Evolutionary conservation across 2,113 vertebrate species (phyloP).

Genomic region (Oceanites oceanicus): DNA sequence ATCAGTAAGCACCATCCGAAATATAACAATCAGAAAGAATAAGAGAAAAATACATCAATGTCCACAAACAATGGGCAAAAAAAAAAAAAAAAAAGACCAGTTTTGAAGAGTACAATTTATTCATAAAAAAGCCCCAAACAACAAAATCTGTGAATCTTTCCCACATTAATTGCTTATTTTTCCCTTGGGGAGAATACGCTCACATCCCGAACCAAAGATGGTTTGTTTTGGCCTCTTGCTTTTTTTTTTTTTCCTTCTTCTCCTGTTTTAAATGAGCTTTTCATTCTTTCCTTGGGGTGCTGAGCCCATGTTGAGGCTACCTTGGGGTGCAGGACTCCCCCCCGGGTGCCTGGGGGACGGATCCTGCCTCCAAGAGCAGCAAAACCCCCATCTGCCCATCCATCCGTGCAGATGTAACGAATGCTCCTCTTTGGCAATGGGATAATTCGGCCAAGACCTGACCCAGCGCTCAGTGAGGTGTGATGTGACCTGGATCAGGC

Average conservation of each 20-base stretch:
- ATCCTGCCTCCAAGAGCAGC: background rate
- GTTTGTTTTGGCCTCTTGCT: background rate
- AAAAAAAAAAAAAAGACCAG: background rate
- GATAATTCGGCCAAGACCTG: background rate
- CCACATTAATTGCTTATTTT: conserved; percentile 36
- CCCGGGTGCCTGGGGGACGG: background rate
- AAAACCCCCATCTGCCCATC: background rate
- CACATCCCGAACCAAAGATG: background rate
- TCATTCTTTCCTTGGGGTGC: background rate
- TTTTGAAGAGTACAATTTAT: conserved; percentile 55
- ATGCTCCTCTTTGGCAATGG: background rate
- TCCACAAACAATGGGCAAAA: conserved; percentile 28
- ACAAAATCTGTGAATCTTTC: background rate
- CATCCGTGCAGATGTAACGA: fast-evolving
- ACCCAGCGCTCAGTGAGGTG: fast-evolving
- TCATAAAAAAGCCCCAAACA: conserved; percentile 31
- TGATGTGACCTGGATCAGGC: background rate
- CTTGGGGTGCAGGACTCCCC: background rate
- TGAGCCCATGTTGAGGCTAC: background rate
- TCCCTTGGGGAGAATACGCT: background rate
- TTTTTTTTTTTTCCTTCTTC: background rate
- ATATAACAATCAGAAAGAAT: conserved; percentile 68
- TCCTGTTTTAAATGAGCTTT: background rate
- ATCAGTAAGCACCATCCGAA: conserved; percentile 71
- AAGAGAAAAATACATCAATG: conserved; percentile 74